Evolutionary conservation across 2,888 invertebrate genomes (phyloP).

Genomic region (Rotaria magnacalcarata): DNA sequence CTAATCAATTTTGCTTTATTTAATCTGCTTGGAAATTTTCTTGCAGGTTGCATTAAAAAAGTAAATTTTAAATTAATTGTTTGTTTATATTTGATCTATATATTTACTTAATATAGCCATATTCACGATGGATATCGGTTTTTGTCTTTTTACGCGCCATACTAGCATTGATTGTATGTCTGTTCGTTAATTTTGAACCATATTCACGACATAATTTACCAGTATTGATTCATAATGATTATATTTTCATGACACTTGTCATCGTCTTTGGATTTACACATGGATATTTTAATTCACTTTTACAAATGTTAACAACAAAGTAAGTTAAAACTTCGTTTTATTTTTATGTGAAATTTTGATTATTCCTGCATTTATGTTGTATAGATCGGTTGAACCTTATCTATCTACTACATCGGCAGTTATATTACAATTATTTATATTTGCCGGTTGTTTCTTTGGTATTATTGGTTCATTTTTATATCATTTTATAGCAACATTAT

Average conservation of each 20-base stretch:
- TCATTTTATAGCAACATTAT: not conserved
- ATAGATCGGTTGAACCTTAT: conserved; percentile 4
- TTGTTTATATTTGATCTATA: not conserved
- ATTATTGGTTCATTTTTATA: conserved; percentile 3
- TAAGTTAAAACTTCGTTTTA: not conserved
- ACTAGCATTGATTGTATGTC: not conserved
- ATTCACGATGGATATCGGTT: not conserved
- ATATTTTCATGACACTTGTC: not conserved
- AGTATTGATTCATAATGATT: not conserved
- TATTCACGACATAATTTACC: not conserved
- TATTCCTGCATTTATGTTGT: not conserved
- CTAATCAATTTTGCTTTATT: not conserved
- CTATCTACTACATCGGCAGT: not conserved
- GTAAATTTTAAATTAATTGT: not conserved
- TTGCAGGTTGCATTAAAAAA: conserved; percentile 16
- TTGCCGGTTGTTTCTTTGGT: not conserved
- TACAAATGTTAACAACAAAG: conserved; percentile 23
- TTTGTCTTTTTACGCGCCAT: not conserved
- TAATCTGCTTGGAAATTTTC: conserved; percentile 18
- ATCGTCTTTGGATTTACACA: not conserved
- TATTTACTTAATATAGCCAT: not conserved
- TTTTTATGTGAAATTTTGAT: too few relatives aligned
- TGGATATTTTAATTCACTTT: not conserved
- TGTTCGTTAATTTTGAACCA: conserved; percentile 31
- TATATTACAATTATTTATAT: not conserved